Conservation (phyloP, 2,797 vertebrate species). For the Chelmon rostratus region DNA sequence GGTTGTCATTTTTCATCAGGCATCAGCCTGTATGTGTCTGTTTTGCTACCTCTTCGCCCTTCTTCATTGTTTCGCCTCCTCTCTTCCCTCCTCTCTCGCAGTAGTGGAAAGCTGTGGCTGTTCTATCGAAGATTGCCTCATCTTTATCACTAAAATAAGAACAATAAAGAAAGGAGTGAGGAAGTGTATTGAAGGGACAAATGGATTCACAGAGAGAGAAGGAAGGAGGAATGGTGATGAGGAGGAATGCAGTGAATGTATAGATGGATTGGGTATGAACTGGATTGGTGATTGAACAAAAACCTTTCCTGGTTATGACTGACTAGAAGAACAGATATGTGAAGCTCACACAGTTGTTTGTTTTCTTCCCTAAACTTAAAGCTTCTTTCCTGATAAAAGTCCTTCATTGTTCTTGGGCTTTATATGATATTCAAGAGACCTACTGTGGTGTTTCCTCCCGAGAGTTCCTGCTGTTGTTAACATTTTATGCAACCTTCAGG, state of each 20-base stretch:
- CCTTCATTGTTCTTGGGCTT: slow-evolving; percentile 56
- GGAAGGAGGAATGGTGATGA: not conserved
- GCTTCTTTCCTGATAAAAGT: slow-evolving; percentile 28
- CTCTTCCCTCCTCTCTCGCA: slow-evolving; percentile 2
- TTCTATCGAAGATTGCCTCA: slow-evolving; percentile 13
- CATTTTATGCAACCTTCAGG: slow-evolving; percentile 69
- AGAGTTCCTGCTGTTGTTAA: slow-evolving; percentile 58
- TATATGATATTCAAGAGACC: slow-evolving; percentile 49
- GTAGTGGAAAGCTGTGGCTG: not conserved
- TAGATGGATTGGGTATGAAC: not conserved
- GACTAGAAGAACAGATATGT: not conserved
- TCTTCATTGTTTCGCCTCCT: not conserved
- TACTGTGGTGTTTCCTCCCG: slow-evolving; percentile 37
- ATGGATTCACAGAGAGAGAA: not conserved
- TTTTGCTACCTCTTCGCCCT: not conserved
- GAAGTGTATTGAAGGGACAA: not conserved
- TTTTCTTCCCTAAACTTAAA: slow-evolving; percentile 31
- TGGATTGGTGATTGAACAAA: slow-evolving; percentile 8
- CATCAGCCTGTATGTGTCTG: not conserved
- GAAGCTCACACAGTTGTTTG: slow-evolving; percentile 9
- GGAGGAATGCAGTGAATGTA: slow-evolving; percentile 11
- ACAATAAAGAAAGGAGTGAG: not conserved
- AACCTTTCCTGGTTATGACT: not conserved
- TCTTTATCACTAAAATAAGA: slow-evolving; percentile 27
- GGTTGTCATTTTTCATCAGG: slow-evolving; percentile 37